Evolutionary conservation across 2,113 vertebrate species (phyloP), one percentile per base, ranked within the genome.

Genomic region (Percina caprodes): DNA sequence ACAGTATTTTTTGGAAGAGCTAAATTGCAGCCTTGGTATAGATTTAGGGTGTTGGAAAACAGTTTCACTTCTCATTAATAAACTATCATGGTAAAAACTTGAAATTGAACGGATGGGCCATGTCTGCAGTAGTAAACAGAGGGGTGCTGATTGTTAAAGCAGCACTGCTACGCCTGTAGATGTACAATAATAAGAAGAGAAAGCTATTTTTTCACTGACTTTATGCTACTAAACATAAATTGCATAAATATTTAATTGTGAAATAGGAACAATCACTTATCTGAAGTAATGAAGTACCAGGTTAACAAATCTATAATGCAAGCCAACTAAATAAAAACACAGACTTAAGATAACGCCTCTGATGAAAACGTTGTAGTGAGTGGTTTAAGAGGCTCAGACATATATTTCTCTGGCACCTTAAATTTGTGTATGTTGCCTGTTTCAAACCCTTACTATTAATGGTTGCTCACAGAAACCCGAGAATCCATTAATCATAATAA

Each of bases 401-500:
- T 94, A 94, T 93, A 93, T 94, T 94, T 93, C 93, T 94, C 94
- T 93, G 89, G 84, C 94, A 94, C 82, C 95, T 96, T 96, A 95
- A 96, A 96, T 97, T 96, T 97, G 95, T 97, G 94, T 95, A 59
- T 49, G 67, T 55, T 96, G 95, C 92, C 95, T 92, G 93, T 96
- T 96, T 96, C 94, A 96, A 97, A 96, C 92, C 91, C 89, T 83
- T 92, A 93, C 94, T 97, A 97, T 98, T 97, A 98, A 98, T 97
- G 96, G 96, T 95, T 95, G 93, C 92, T 94, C 96, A 94, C 94
- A 94, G 94, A 97, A 97, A 96, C 94, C 94, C 95, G 94, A 93
- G 96, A 95, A 95, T 96, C 95, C 97, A 99, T 99, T 99, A 97
- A 99, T 99, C 97, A 99, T 99, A 98, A 99, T 99, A 99, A 99